Percentiles rank a stretch among this genome's conserved stretches.
Evolutionary conservation across 1,140 invertebrate genomes (phyloP).

Genomic region (Uloborus diversus): DNA sequence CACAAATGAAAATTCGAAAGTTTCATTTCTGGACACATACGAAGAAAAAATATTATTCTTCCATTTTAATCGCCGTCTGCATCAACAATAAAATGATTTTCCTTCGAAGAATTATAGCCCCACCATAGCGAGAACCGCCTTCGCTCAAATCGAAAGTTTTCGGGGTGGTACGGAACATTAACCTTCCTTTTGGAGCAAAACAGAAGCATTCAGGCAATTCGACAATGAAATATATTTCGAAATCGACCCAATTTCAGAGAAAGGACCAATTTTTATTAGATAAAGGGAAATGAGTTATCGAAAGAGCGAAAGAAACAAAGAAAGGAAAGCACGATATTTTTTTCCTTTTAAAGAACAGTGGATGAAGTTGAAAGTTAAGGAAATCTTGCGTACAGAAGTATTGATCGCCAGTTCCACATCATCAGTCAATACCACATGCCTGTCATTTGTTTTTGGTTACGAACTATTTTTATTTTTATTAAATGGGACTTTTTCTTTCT

Average conservation of each 20-base stretch:
- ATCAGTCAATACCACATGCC: background rate
- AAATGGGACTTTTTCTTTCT: too few relatives aligned
- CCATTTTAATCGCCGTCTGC: too few relatives aligned
- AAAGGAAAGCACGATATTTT: background rate
- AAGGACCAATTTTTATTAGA: constrained; percentile 48
- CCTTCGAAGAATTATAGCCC: too few relatives aligned
- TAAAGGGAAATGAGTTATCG: constrained; percentile 41
- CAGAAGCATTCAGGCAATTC: background rate
- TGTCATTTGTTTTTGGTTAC: background rate
- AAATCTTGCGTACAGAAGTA: constrained; percentile 25
- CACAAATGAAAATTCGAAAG: too few relatives aligned
- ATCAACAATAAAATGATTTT: too few relatives aligned
- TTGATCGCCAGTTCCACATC: constrained; percentile 11
- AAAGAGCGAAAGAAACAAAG: background rate
- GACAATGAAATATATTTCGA: constrained; percentile 36
- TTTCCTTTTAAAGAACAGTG: background rate
- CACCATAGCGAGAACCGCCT: too few relatives aligned
- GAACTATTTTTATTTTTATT: too few relatives aligned
- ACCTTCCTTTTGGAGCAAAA: too few relatives aligned
- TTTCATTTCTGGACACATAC: too few relatives aligned
- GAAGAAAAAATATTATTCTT: too few relatives aligned
- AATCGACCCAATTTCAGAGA: constrained; percentile 31
- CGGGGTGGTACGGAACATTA: too few relatives aligned
- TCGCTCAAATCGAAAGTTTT: too few relatives aligned
- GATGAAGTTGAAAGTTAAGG: constrained; percentile 29